Evolutionary conservation across 1,140 invertebrate genomes (phyloP).

Genomic region (Armadillidium nasatum): DNA sequence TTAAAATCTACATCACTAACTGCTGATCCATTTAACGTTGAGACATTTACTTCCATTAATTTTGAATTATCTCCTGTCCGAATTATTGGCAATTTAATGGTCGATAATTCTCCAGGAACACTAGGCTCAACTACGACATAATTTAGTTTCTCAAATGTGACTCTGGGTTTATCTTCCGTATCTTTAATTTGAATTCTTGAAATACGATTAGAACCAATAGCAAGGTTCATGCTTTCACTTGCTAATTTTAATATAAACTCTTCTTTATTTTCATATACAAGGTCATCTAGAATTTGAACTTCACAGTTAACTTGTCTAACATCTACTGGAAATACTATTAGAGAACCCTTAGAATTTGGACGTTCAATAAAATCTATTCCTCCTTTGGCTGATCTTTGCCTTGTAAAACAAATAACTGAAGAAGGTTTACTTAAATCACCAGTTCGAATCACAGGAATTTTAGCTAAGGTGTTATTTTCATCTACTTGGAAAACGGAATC

Average conservation of each 20-base stretch:
- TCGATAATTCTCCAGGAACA: constrained; percentile 46
- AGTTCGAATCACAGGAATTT: constrained; percentile 47
- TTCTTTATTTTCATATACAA: constrained; percentile 52
- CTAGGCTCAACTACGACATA: constrained; percentile 45
- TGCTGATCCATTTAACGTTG: constrained; percentile 53
- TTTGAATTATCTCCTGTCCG: constrained; percentile 50
- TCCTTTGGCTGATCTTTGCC: constrained; percentile 50
- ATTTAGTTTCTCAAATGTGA: constrained; percentile 37
- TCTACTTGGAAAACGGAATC: constrained; percentile 47
- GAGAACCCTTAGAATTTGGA: constrained; percentile 50
- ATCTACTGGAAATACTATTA: constrained; percentile 50
- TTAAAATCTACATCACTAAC: constrained; percentile 51
- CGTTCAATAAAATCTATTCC: constrained; percentile 50
- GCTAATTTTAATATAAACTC: constrained; percentile 49
- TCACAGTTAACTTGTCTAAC: constrained; percentile 47
- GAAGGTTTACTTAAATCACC: constrained; percentile 49
- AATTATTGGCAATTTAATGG: constrained; percentile 49
- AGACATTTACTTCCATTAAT: constrained; percentile 49
- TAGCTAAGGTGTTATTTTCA: constrained; percentile 49
- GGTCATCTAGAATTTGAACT: constrained; percentile 51
- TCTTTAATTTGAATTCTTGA: constrained; percentile 51
- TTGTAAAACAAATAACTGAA: constrained; percentile 51
- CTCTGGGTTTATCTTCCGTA: constrained; percentile 42
- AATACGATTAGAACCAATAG: constrained; percentile 47
- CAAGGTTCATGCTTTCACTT: constrained; percentile 44